Percentiles rank a stretch among this genome's conserved stretches.
phyloP scores from a whole-genome alignment of 2,113 vertebrate species.

The Zosterops hypoxanthus region DNA sequence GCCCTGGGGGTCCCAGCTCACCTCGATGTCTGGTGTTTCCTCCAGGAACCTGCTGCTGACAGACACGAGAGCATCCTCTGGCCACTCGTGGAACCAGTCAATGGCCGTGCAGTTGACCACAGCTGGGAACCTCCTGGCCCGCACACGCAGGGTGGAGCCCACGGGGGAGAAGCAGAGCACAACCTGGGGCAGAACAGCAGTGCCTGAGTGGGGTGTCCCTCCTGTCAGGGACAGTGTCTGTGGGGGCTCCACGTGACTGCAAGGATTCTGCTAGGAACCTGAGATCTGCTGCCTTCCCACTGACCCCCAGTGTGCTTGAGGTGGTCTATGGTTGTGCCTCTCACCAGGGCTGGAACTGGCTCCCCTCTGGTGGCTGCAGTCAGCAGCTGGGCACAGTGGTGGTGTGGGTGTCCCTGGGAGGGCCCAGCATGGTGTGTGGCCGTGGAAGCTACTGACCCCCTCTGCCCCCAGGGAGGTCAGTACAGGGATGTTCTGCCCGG shows the following conservation, averaged over 20 bases:
- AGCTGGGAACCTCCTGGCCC: constrained; percentile 75
- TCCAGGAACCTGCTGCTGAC: constrained; percentile 78
- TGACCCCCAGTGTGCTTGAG: accelerated
- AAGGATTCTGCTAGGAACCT: neutral
- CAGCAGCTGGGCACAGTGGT: neutral
- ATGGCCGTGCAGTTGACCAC: constrained; percentile 80
- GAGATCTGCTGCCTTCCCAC: neutral
- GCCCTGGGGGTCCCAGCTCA: neutral
- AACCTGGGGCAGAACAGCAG: constrained; percentile 31
- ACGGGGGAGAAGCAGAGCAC: constrained; percentile 80
- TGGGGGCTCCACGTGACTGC: accelerated
- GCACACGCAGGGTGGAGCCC: constrained; percentile 73
- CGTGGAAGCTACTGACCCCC: accelerated
- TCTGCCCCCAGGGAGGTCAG: neutral
- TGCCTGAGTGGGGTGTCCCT: accelerated
- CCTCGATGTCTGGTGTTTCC: constrained; percentile 68
- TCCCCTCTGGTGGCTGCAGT: neutral
- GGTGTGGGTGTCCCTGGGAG: accelerated
- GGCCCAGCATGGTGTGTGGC: accelerated
- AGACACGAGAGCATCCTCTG: constrained; percentile 69
- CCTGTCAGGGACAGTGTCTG: accelerated
- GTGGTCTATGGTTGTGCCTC: neutral
- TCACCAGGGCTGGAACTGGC: accelerated
- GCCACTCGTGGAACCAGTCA: constrained; percentile 82
- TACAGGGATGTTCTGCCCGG: neutral